Evolutionary conservation across 2,888 invertebrate species (phyloP), one percentile per base, ranked within the genome.

Genomic region (Pomacea canaliculata): DNA sequence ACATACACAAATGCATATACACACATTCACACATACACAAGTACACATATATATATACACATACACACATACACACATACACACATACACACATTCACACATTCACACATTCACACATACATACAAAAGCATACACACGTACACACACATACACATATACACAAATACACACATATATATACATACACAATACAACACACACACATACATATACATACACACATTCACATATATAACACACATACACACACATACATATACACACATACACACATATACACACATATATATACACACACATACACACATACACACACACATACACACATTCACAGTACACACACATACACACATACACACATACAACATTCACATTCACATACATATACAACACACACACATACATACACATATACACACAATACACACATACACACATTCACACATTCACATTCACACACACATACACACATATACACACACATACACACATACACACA

Each of bases 171-270:
- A 66, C 27, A 46, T 18, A 66, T 7, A 46, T 27, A 66, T 37
- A 46, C n/a, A 66, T 27, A 66, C 23, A 69, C 49, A n/a, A 69
- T n/a, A 69, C 48, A n/a, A 69, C 69, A 69, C 46, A 69, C 51
- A 69, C 51, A 69, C 48, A 69, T n/a, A 69, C 46, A n/a, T n/a
- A n/a, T n/a, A 27, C 0, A 51, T 13, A 51, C n/a, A 23, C 8
- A 51, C 51, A 51, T 8, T n/a, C n/a, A n/a, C n/a, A n/a, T n/a
- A n/a, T n/a, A n/a, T n/a, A n/a, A n/a, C n/a, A n/a, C n/a, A n/a
- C n/a, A n/a, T n/a, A n/a, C n/a, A n/a, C n/a, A n/a, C n/a, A n/a
- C n/a, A 51, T 10, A 66, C 7, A 66, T 27, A 66, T 18, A 66
- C 66, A 66, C 66, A 66, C 7, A 66, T 18, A 66, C n/a, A 66